Percentiles rank a stretch among this genome's conserved stretches.
These are phyloP conservation scores for Machimus atricapillus DNA, from an alignment of 2,888 invertebrate genomes.

Conservation along the genomic window DNA sequence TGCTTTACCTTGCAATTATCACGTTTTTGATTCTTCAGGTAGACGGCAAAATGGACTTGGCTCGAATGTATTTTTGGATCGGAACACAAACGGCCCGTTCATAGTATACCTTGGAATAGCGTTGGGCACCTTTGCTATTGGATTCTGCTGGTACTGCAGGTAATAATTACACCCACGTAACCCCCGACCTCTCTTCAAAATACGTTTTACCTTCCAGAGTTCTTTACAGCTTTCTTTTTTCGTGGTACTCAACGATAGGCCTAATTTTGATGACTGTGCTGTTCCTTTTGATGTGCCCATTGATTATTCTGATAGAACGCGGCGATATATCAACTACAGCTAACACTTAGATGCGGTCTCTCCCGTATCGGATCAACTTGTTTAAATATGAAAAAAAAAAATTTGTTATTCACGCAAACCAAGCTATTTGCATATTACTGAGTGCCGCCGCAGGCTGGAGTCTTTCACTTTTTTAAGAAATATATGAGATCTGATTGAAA, in stretches of 20 bases:
- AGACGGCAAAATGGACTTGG: conserved; percentile 27
- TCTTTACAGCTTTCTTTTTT: conserved; percentile 67
- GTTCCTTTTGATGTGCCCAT: conserved; percentile 50
- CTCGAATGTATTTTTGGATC: conserved; percentile 36
- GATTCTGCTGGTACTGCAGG: conserved; percentile 53
- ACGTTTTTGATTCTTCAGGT: background rate
- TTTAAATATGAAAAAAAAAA: background rate
- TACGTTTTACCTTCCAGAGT: conserved; percentile 58
- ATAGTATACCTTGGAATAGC: conserved; percentile 49
- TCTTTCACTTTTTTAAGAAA: conserved; percentile 23
- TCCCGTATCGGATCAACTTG: background rate
- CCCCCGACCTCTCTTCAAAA: background rate
- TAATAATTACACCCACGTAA: conserved; percentile 38
- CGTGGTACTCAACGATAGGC: conserved; percentile 52
- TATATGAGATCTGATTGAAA: conserved; percentile 1
- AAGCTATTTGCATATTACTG: background rate
- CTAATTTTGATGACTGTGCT: conserved; percentile 51
- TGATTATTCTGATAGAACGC: conserved; percentile 50
- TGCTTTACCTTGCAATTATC: background rate
- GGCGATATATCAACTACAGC: background rate
- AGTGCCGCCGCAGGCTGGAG: background rate
- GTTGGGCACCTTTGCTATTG: conserved; percentile 48
- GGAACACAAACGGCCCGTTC: conserved; percentile 43
- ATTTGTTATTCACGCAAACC: conserved; percentile 6
- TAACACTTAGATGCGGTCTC: background rate